These are phyloP conservation scores for Taurulus bubalis DNA, from an alignment of 2,113 vertebrate species.

Conservation along the genomic window DNA sequence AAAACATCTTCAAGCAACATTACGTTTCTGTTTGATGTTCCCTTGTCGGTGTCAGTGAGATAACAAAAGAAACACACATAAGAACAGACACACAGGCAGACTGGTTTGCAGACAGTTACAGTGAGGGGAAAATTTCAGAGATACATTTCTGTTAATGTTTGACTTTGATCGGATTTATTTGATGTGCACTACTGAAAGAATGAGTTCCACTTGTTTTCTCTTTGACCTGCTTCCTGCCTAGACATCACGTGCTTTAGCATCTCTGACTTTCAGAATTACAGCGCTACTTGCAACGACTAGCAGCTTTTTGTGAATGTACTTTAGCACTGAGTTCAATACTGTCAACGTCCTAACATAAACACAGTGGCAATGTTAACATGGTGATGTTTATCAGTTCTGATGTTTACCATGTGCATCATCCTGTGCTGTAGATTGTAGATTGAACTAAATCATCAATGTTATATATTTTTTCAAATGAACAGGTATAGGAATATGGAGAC, in stretches of 20 bases:
- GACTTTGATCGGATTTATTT: conserved; percentile 79
- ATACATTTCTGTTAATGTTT: conserved; percentile 68
- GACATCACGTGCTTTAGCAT: conserved; percentile 41
- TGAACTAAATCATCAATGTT: neutral
- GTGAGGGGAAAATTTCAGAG: conserved; percentile 48
- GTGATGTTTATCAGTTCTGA: neutral
- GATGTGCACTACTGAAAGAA: conserved; percentile 72
- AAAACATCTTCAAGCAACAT: conserved; percentile 45
- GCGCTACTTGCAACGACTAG: neutral
- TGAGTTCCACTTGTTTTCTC: conserved; percentile 44
- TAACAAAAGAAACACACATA: conserved; percentile 49
- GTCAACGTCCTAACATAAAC: neutral
- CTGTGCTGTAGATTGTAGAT: neutral
- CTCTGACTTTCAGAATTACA: neutral
- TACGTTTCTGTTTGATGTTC: conserved; percentile 60
- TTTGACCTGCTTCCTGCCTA: conserved; percentile 58
- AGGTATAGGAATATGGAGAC: neutral
- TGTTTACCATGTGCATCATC: neutral
- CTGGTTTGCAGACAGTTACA: conserved; percentile 26
- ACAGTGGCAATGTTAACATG: neutral
- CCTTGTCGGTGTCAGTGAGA: conserved; percentile 43
- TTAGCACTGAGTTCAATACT: neutral
- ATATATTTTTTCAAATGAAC: neutral
- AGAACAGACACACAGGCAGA: conserved; percentile 4
- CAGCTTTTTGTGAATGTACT: neutral